A percentile compares a stretch with the other conserved stretches of the same genome.
These are phyloP conservation scores for Tetragnatha montana DNA, from an alignment of 2,888 invertebrate genomes.

Conservation along the genomic window DNA sequence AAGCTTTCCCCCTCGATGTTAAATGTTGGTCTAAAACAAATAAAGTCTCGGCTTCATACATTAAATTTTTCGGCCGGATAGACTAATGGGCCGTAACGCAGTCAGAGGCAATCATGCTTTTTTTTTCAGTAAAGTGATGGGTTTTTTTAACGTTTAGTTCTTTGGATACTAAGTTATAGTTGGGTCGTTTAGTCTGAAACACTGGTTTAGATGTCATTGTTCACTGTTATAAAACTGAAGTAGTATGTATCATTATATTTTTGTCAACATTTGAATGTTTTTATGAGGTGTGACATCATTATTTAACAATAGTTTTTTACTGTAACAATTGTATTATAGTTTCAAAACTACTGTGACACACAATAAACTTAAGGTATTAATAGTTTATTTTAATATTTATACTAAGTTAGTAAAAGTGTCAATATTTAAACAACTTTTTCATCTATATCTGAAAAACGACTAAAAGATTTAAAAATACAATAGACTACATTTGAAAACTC, in stretches of 20 bases:
- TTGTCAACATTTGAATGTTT: not conserved
- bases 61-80: constrained; percentile 61
- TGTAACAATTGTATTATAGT: no score
- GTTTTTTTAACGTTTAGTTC: constrained; percentile 10
- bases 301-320: no score
- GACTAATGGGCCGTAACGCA: constrained; percentile 43
- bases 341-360: no score
- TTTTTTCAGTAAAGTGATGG: not conserved
- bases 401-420: no score
- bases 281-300: no score
- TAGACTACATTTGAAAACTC: no score
- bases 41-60: constrained; percentile 60
- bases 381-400: no score
- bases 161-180: not conserved
- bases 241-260: not conserved
- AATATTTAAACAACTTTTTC: no score
- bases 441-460: no score
- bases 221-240: not conserved
- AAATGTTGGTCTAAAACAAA: constrained; percentile 39
- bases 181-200: not conserved
- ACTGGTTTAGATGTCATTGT: not conserved
- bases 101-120: constrained; percentile 36
- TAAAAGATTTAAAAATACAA: no score
- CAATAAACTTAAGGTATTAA: no score
- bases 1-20: constrained; percentile 9